phyloP scores from a whole-genome alignment of 2,888 invertebrate genomes.

The Eilema caniola region DNA sequence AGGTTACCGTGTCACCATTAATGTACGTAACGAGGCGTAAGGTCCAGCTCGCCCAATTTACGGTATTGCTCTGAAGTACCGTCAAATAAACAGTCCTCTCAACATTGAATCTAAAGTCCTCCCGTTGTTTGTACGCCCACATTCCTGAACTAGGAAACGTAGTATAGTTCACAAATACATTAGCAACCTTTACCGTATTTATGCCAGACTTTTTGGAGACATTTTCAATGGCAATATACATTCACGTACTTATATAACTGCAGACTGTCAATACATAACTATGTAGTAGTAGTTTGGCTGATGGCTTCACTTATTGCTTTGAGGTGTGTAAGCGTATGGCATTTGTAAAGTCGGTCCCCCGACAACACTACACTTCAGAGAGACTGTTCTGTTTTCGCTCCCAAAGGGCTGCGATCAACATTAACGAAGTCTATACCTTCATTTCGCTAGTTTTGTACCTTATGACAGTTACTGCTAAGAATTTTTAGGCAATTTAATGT shows the following conservation, averaged over 20 bases:
- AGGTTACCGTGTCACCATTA: slow-evolving; percentile 53
- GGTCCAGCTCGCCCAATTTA: slow-evolving; percentile 59
- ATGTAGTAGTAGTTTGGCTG: slow-evolving; percentile 36
- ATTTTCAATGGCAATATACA: slow-evolving; percentile 41
- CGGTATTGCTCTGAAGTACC: slow-evolving; percentile 51
- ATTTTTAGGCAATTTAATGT: slow-evolving; percentile 26
- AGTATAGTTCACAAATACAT: slow-evolving; percentile 44
- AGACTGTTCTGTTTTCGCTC: slow-evolving; percentile 38
- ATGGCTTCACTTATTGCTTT: slow-evolving; percentile 49
- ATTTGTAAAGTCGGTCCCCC: slow-evolving; percentile 47
- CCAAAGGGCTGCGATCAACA: slow-evolving; percentile 37
- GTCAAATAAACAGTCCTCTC: slow-evolving; percentile 51
- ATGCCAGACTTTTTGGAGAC: slow-evolving; percentile 30
- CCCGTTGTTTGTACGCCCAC: slow-evolving; percentile 51
- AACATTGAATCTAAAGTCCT: slow-evolving; percentile 41
- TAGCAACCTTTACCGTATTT: slow-evolving; percentile 44
- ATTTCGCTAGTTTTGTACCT: slow-evolving; percentile 35
- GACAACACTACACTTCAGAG: slow-evolving; percentile 43
- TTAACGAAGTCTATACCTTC: slow-evolving; percentile 47
- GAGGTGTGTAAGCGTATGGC: slow-evolving; percentile 49
- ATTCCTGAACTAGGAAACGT: slow-evolving; percentile 51
- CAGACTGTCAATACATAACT: slow-evolving; percentile 25
- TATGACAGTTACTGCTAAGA: slow-evolving; percentile 24
- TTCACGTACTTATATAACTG: slow-evolving; percentile 33
- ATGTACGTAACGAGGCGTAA: slow-evolving; percentile 48